phyloP scores from a whole-genome alignment of 2,113 vertebrate species.

The Hyaena hyaena region DNA sequence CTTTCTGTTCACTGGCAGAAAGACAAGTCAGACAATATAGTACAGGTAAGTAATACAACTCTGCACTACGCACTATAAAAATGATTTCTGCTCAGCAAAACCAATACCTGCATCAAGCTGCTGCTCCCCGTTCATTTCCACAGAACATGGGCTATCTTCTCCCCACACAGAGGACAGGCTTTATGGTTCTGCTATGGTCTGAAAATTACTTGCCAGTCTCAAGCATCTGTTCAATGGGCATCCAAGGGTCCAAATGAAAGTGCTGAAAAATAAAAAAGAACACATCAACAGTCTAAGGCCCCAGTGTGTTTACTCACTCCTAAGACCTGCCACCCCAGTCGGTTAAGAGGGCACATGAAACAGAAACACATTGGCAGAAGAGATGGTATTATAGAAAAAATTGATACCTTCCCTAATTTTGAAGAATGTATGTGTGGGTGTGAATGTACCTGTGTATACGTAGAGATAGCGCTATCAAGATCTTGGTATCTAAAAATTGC shows the following conservation, averaged over 20 bases:
- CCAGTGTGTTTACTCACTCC: conserved; percentile 16
- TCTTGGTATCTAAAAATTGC: background rate
- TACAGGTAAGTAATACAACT: background rate
- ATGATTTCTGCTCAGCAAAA: conserved; percentile 17
- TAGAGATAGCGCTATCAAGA: background rate
- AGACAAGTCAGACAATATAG: background rate
- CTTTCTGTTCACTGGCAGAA: background rate
- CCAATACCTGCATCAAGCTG: conserved; percentile 87
- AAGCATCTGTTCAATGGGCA: conserved; percentile 39
- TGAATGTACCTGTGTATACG: background rate
- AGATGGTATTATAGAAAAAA: background rate
- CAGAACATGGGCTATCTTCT: conserved; percentile 74
- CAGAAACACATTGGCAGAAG: background rate
- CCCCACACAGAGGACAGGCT: conserved; percentile 66
- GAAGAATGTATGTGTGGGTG: background rate
- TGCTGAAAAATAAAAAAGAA: conserved; percentile 69
- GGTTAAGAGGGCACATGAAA: background rate
- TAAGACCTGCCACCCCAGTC: background rate
- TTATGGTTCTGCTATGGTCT: conserved; percentile 61
- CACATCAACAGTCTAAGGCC: background rate
- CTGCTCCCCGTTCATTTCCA: conserved; percentile 90
- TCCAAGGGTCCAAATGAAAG: conserved; percentile 66
- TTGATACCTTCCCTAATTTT: background rate
- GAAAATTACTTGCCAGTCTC: conserved; percentile 75
- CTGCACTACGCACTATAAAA: background rate